Evolutionary conservation across 2,888 invertebrate species (phyloP), one percentile per base, ranked within the genome.

Genomic region (Caenorhabditis sp.): DNA sequence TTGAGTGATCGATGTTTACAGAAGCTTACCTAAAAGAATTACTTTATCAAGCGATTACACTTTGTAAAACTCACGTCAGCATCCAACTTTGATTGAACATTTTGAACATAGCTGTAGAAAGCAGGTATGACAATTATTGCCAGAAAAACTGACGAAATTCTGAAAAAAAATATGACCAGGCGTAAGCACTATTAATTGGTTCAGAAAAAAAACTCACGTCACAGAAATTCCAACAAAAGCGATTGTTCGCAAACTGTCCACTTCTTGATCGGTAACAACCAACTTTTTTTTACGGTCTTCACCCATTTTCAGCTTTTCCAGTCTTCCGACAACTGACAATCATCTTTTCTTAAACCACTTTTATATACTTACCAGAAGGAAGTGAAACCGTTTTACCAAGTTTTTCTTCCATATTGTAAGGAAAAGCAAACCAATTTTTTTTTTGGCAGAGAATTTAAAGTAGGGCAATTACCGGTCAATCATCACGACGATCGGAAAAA

Each of bases 31-130:
- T 43, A 17, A 17, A 43, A 43, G 4, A n/a, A 14, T 59, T 54
- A 49, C 21, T 19, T 36, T 26, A n/a, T 19, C 6, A 27, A 21
- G 27, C 21, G 19, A n/a, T 54, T 36, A 31, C 26, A 53, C 0
- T 61, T 62, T 43, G 10, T 43, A 14, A 43, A 10, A 43, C 43
- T 43, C 43, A 43, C 43, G 51, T 73, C 73, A 14, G 69, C 49
- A 14, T 66, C 69, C 31, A 73, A 55, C 51, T 62, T 65, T 17
- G 73, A 69, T 27, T 73, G 73, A 37, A 73, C 73, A 57, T 69
- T 65, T 55, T 73, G 73, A 21, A 73, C 73, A 57, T 73, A 73
- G 66, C 62, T 66, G 65, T 73, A 73, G 66, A 73, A 73, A 21
- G 65, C 62, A 36, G 73, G 73, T 17, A 73, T 66, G 50, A 66